These are phyloP conservation scores for Apodemia hepburni DNA, from an alignment of 2,888 invertebrate species.

Conservation along the genomic window DNA sequence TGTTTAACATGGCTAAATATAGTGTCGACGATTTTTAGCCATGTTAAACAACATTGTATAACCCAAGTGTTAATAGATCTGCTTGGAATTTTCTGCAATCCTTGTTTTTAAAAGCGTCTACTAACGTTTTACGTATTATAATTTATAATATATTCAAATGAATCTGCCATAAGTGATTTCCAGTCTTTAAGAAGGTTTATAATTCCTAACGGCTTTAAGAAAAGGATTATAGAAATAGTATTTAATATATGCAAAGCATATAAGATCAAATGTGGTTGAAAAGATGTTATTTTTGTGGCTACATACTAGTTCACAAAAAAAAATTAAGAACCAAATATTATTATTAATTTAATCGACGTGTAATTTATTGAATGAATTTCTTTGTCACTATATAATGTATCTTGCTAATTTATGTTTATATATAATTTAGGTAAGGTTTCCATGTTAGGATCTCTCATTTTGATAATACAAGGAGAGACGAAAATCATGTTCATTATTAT, in stretches of 20 bases:
- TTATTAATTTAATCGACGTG: conserved; percentile 60
- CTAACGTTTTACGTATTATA: too few species aligned
- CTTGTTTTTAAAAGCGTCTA: too few species aligned
- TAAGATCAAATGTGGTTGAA: too few species aligned
- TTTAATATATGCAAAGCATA: too few species aligned
- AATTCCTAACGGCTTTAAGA: conserved; percentile 24
- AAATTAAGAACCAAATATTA: conserved; percentile 77
- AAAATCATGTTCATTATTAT: neutral
- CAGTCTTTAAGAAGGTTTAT: neutral
- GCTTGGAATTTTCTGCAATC: too few species aligned
- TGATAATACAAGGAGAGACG: conserved; percentile 15
- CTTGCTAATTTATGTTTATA: conserved; percentile 59
- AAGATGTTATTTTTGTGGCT: conserved; percentile 25
- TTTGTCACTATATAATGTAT: conserved; percentile 39
- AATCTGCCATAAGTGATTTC: neutral
- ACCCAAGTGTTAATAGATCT: too few species aligned
- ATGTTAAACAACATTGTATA: too few species aligned
- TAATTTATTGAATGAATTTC: conserved; percentile 65
- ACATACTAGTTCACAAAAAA: conserved; percentile 29
- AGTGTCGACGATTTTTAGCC: conserved; percentile 20
- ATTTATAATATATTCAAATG: too few species aligned
- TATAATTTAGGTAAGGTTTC: conserved; percentile 25
- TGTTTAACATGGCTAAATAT: too few species aligned
- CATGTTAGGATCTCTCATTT: conserved; percentile 16
- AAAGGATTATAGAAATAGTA: conserved; percentile 36